Base-by-base conservation (phyloP, 2,113 vertebrate genomes). In the Hucho hucho region DNA sequence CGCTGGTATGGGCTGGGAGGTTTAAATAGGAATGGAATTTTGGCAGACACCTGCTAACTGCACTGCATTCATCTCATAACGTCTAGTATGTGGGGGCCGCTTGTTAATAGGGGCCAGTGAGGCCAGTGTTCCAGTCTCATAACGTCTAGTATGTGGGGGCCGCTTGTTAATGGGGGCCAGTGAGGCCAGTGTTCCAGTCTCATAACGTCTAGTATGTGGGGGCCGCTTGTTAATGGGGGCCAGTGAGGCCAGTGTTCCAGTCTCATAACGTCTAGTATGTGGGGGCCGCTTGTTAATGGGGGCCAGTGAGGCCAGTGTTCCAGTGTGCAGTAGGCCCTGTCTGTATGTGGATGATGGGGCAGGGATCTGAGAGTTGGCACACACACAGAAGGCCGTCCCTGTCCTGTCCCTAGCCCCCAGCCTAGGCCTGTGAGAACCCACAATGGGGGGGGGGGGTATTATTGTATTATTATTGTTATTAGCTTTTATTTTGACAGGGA, bases 21-120 rank as follows among this genome's bases (percentile, higher is more conserved):
- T 94, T 96, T 95, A 95, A 96, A 95, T 86, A 91, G 90, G 83
- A 76, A 89, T 93, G 93, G 92, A 92, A 84, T 94, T 92, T 95
- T 95, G 91, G 92, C 93, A 96, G 93, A 94, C 89, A 94, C 92
- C 93, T 93, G 92, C 92, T 95, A 87, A 89, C 90, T 91, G 89
- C 80, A 89, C 86, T 87, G 89, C 89, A 92, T 93, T 95, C 94
- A 95, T 94, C 93, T 93, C 88, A 94, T 95, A 94, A 94, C 92
- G 93, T 79, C 83, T 61, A 93, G 93, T 94, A 94, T 86, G 85
- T 83, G 83, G 87, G 77, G 87, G 85, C 81, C 82, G 76, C 77
- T 14, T 49, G 79, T 80, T 75, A 43, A 43, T 43, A 28, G 67
- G 49, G 49, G 16, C 49, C 49, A 14, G 11, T 16, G 14, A 49